Conservation (phyloP, 64 coral and sea anemone genomes). For the Dendrophyllia cribrosa region DNA sequence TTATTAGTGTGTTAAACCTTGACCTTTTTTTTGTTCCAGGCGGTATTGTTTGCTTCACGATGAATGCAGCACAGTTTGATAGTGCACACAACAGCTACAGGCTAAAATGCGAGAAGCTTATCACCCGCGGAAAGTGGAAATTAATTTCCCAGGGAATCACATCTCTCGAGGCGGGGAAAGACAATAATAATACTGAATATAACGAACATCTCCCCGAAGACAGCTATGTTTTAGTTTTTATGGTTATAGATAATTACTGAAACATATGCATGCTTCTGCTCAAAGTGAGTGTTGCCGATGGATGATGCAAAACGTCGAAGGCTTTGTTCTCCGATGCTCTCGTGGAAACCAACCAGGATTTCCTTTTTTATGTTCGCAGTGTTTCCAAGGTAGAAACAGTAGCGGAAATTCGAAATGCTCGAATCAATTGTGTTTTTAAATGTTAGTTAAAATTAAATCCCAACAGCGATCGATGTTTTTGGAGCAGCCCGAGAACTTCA, state of each 20-base stretch:
- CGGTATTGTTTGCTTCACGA: slow-evolving; percentile 42
- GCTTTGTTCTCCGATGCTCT: not conserved
- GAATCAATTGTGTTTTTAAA: too few relatives aligned
- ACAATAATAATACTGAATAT: not conserved
- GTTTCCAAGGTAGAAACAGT: too few relatives aligned
- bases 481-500: too few relatives aligned
- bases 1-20: too few relatives aligned
- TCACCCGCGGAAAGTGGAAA: slow-evolving; percentile 23
- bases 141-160: slow-evolving; percentile 24
- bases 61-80: slow-evolving; percentile 25
- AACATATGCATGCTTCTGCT: not conserved
- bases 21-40: slow-evolving; percentile 35
- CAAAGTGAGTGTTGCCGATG: not conserved
- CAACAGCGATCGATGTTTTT: too few relatives aligned
- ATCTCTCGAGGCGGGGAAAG: not conserved
- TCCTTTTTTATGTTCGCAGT: too few relatives aligned
- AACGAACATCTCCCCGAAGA: not conserved
- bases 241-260: slow-evolving; percentile 39
- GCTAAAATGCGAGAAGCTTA: slow-evolving; percentile 26
- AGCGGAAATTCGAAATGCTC: too few relatives aligned
- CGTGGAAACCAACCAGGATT: not conserved
- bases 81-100: slow-evolving; percentile 15
- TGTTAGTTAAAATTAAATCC: too few relatives aligned
- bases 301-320: not conserved
- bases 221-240: slow-evolving; percentile 41